Percentiles rank a stretch among this genome's conserved stretches.
phyloP scores from a whole-genome alignment of 2,888 invertebrate genomes.

The Cheilosia grossa region DNA sequence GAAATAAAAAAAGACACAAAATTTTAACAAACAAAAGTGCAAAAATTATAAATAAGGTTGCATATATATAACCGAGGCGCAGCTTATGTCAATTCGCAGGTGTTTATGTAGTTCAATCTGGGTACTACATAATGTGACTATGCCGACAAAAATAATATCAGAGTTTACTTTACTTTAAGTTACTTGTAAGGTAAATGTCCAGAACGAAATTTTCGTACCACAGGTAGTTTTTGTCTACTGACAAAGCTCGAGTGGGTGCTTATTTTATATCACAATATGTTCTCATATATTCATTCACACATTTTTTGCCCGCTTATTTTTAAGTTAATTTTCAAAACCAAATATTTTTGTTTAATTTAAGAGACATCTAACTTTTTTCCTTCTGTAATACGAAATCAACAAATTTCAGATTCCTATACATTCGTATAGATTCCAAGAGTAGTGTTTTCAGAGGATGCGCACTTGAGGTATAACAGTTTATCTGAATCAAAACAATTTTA shows the following conservation, averaged over 20 bases:
- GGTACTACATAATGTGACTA: not conserved
- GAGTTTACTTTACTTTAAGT: not conserved
- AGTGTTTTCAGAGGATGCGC: constrained; percentile 21
- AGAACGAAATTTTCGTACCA: not conserved
- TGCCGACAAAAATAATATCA: not conserved
- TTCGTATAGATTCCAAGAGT: not conserved
- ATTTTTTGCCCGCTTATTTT: not conserved
- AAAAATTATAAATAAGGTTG: no score
- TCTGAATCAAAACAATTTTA: not conserved
- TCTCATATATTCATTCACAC: not conserved
- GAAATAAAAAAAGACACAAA: not conserved
- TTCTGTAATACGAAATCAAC: constrained; percentile 1
- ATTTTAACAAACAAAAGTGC: not conserved
- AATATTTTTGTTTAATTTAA: constrained; percentile 17
- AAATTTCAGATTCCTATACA: constrained; percentile 15
- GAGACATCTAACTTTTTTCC: constrained; percentile 18
- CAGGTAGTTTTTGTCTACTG: not conserved
- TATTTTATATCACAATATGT: not conserved
- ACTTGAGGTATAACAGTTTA: constrained; percentile 22
- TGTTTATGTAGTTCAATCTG: no score
- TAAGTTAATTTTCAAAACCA: constrained; percentile 8
- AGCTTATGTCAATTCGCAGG: no score
- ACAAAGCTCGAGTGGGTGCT: not conserved
- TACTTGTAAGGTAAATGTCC: not conserved
- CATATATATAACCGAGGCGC: no score